Evolutionary conservation across 2,888 invertebrate species (phyloP).

Genomic region (Xanthia icteritia): DNA sequence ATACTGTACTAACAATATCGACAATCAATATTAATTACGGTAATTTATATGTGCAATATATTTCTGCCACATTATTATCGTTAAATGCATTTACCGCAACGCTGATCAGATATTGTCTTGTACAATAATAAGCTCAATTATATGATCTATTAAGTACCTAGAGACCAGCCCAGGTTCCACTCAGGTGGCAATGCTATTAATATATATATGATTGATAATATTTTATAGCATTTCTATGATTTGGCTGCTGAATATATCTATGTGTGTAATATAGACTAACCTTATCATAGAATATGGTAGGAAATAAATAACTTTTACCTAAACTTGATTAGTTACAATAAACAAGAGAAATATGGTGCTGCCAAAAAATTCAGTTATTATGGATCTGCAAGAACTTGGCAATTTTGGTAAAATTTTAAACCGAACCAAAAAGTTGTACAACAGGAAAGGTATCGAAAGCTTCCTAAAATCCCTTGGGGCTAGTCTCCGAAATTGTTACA

Average conservation of each 20-base stretch:
- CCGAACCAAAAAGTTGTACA: background rate
- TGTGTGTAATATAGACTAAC: background rate
- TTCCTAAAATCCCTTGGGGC: background rate
- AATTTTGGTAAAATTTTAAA: background rate
- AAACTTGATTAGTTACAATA: background rate
- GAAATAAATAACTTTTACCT: background rate
- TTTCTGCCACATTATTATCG: conserved; percentile 44
- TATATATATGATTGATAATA: background rate
- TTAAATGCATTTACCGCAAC: conserved; percentile 48
- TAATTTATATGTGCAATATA: conserved; percentile 57
- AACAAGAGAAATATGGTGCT: background rate
- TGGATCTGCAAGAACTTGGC: background rate
- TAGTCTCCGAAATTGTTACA: background rate
- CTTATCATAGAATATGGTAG: background rate
- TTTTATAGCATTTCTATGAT: background rate
- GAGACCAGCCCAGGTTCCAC: background rate
- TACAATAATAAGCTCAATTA: conserved; percentile 46
- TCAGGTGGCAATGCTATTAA: background rate
- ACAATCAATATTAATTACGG: conserved; percentile 59
- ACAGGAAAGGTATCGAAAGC: background rate
- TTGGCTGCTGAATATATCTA: background rate
- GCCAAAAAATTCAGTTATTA: background rate
- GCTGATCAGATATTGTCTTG: conserved; percentile 44
- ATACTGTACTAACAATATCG: conserved; percentile 37
- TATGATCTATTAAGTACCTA: conserved; percentile 26